Base-by-base conservation (phyloP, 2,113 vertebrate species). In the Labeo catla region DNA sequence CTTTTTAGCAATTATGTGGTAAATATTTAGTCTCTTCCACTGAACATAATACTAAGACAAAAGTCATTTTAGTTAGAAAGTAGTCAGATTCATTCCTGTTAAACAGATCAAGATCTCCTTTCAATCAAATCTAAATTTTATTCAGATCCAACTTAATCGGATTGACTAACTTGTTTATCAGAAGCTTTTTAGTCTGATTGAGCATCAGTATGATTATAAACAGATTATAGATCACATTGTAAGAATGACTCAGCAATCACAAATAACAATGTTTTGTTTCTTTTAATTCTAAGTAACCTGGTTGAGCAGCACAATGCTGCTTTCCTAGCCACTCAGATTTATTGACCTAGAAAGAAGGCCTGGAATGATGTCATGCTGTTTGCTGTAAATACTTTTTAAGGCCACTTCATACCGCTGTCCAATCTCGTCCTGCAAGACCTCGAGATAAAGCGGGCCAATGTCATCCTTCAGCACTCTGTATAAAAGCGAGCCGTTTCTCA, bases 381-480 rank as follows among this genome's bases (percentile, higher is more conserved):
- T 84, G 65, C 6, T 21, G 87, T 87, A 87, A 87, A 84, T 68
- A 45, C 68, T 59, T 82, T 90, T 91, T 83, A 92, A 84, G 76
- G 57, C 86, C 88, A 78, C 89, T 91, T 91, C 85, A 90, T 87
- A 73, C 23, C 36, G 15, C 80, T 68, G 70, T 87, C 91, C 90
- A 92, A 88, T 92, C 89, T 90, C 84, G 88, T 87, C 88, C 89
- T 90, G 85, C 78, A 89, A 89, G 88, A 90, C 85, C 76, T 36
- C 79, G 47, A 73, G 81, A 79, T 93, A 91, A 92, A 92, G 76
- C 76, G 91, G 88, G 83, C 88, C 91, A 93, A 91, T 90, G 92
- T 92, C 92, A 90, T 86, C 79, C 28, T 45, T 34, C 87, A 89
- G 88, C 89, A 88, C 81, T 86, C 77, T 4, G 89, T 77, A 89